Conservation (phyloP, 2,888 invertebrate species). For the Choristoneura rosaceana region DNA sequence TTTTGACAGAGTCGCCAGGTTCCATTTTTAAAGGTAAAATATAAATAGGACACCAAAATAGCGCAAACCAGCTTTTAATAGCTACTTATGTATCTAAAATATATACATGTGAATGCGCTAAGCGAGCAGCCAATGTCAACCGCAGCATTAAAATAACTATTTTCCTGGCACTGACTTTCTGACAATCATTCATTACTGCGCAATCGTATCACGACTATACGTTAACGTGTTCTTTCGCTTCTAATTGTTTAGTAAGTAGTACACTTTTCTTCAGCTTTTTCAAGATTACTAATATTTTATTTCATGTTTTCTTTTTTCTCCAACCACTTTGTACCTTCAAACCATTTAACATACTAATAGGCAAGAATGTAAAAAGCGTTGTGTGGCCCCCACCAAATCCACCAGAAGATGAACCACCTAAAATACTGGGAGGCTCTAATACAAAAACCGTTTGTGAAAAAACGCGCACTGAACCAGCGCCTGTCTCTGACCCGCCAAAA, state of each 20-base stretch:
- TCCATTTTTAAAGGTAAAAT: constrained; percentile 84
- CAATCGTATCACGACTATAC: constrained; percentile 55
- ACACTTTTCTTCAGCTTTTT: constrained; percentile 53
- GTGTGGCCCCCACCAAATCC: constrained; percentile 83
- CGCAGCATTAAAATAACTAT: constrained; percentile 68
- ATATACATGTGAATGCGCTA: constrained; percentile 66
- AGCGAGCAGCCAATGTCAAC: constrained; percentile 65
- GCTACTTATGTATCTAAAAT: constrained; percentile 65
- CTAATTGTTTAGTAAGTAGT: constrained; percentile 39
- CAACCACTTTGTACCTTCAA: constrained; percentile 58
- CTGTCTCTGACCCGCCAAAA: constrained; percentile 47
- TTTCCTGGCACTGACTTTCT: constrained; percentile 65
- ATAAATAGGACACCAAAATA: constrained; percentile 64
- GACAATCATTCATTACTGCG: constrained; percentile 58
- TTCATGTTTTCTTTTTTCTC: constrained; percentile 73
- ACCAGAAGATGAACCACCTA: constrained; percentile 73
- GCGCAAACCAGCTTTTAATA: constrained; percentile 69
- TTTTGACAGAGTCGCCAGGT: constrained; percentile 82
- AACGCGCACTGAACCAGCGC: constrained; percentile 52
- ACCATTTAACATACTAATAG: constrained; percentile 69
- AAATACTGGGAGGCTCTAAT: constrained; percentile 52
- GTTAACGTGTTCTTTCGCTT: constrained; percentile 48
- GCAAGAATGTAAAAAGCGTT: constrained; percentile 81
- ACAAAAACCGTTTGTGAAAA: constrained; percentile 50
- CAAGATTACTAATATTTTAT: constrained; percentile 72